phyloP scores from a whole-genome alignment of 2,797 vertebrate species.

The Scyliorhinus canicula region DNA sequence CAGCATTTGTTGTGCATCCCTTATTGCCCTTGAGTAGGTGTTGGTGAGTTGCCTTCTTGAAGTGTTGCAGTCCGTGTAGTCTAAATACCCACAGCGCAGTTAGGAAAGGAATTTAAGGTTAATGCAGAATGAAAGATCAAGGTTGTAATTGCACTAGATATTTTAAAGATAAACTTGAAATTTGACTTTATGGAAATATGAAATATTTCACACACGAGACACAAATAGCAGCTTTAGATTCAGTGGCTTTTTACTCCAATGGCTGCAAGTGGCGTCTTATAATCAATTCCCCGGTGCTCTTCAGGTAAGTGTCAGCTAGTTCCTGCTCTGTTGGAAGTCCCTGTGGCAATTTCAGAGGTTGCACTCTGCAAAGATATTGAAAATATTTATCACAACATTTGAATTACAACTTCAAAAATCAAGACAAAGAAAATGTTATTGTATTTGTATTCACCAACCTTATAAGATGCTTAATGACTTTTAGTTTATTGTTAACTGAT shows the following conservation, averaged over 20 bases:
- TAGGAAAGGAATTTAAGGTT: background rate
- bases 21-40: too few relatives aligned
- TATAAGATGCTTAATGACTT: constrained; percentile 84
- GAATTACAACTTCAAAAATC: background rate
- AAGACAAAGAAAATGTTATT: background rate
- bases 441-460: constrained; percentile 61
- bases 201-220: constrained; percentile 45
- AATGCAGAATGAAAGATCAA: background rate
- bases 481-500: constrained; percentile 78
- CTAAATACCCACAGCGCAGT: too few relatives aligned
- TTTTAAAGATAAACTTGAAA: background rate
- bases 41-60: too few relatives aligned
- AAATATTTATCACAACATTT: constrained; percentile 23
- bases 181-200: constrained; percentile 11
- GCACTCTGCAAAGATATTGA: constrained; percentile 59
- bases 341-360: constrained; percentile 78
- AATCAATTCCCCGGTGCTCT: constrained; percentile 77
- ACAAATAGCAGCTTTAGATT: constrained; percentile 51
- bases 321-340: constrained; percentile 82
- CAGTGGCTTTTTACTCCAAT: constrained; percentile 55
- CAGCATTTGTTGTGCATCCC: too few relatives aligned
- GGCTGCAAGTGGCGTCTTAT: constrained; percentile 64
- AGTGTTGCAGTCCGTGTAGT: too few relatives aligned
- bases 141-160: background rate
- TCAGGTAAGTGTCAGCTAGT: constrained; percentile 73